phyloP scores from a whole-genome alignment of 1,140 invertebrate genomes.

The Zaprionus lachaisei region DNA sequence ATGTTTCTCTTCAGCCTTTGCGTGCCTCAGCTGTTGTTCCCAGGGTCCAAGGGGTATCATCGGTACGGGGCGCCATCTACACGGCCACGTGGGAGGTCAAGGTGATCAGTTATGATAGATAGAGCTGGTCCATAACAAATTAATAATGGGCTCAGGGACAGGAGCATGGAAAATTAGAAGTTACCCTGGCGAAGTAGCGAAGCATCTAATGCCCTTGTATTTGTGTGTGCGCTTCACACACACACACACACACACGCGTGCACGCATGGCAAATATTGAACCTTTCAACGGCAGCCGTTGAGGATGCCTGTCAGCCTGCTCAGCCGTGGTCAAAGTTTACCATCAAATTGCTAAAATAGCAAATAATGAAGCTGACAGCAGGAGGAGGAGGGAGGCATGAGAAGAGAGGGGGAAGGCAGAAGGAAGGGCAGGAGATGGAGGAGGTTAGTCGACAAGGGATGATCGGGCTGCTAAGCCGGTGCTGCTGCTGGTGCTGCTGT shows the following conservation, averaged over 20 bases:
- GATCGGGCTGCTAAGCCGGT: constrained; percentile 71
- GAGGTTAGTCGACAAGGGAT: constrained; percentile 51
- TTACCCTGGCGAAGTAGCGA: constrained; percentile 42
- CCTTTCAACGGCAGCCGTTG: constrained; percentile 40
- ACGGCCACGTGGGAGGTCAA: constrained; percentile 48
- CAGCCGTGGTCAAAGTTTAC: constrained; percentile 74
- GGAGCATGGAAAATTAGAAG: constrained; percentile 44
- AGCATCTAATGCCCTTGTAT: constrained; percentile 45
- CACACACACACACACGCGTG: neutral
- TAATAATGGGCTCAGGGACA: constrained; percentile 54
- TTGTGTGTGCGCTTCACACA: constrained; percentile 22
- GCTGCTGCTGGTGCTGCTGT: constrained; percentile 21
- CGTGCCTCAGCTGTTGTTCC: constrained; percentile 54
- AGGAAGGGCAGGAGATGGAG: neutral
- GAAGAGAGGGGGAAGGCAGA: neutral
- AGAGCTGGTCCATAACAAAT: constrained; percentile 65
- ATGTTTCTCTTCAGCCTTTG: neutral
- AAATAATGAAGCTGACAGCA: constrained; percentile 80
- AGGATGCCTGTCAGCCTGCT: constrained; percentile 45
- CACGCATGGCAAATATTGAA: constrained; percentile 45
- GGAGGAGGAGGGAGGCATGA: constrained; percentile 4
- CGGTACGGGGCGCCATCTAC: neutral
- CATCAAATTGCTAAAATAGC: constrained; percentile 83
- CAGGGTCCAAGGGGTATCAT: neutral
- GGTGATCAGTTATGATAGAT: constrained; percentile 61